A percentile compares a stretch with the other conserved stretches of the same genome.
phyloP scores from a whole-genome alignment of 2,797 vertebrate genomes.

The Emydoidea blandingii region DNA sequence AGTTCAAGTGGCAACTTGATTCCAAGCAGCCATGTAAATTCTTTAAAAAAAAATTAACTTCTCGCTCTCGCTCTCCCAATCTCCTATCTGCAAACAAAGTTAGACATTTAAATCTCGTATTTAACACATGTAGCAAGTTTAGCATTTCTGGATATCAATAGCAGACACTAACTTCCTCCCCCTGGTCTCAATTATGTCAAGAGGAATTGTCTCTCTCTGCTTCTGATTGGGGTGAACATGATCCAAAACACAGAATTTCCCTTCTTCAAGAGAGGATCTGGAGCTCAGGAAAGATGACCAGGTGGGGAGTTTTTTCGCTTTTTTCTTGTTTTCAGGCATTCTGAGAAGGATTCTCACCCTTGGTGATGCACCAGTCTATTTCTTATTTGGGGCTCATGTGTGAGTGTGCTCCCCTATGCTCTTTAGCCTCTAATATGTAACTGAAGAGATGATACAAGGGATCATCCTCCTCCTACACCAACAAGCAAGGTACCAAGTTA shows the following conservation, averaged over 20 bases:
- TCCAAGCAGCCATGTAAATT: neutral
- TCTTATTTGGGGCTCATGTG: neutral
- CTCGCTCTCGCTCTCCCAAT: too few species aligned
- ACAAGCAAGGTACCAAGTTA: neutral
- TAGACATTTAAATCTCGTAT: neutral
- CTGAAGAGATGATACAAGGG: neutral
- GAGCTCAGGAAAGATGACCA: neutral
- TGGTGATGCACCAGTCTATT: neutral
- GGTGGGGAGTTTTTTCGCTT: neutral
- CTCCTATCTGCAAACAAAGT: neutral
- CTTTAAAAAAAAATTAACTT: rapidly evolving
- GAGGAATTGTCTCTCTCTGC: neutral
- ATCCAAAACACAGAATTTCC: neutral
- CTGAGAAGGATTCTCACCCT: neutral
- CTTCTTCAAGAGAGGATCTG: neutral
- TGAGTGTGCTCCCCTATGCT: neutral
- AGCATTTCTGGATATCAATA: neutral
- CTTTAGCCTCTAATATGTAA: neutral
- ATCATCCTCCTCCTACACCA: neutral
- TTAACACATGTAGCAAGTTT: rapidly evolving
- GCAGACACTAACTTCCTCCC: neutral
- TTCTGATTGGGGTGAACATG: neutral
- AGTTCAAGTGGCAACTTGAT: neutral
- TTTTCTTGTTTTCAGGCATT: neutral
- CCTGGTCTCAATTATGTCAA: neutral